phyloP scores from a whole-genome alignment of 2,113 vertebrate species.

The Solea solea region DNA sequence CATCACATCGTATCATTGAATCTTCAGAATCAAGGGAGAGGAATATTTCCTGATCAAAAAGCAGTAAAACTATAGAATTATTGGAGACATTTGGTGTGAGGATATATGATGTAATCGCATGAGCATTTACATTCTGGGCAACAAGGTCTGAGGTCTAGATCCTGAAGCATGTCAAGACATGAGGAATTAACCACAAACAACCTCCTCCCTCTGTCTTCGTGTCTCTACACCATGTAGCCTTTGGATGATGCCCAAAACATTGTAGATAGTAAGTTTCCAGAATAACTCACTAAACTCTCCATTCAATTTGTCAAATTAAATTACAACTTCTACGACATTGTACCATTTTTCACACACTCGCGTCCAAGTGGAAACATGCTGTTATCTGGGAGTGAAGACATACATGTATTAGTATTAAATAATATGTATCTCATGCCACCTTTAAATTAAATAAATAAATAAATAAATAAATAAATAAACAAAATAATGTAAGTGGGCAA shows the following conservation, averaged over 20 bases:
- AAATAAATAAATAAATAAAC: conserved; percentile 1
- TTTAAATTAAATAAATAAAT: no score
- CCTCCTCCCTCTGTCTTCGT: conserved; percentile 18
- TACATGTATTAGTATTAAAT: background rate
- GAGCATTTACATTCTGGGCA: conserved; percentile 61
- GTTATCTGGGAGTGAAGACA: background rate
- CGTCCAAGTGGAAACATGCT: background rate
- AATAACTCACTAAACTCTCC: conserved; percentile 16
- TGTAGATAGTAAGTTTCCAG: conserved; percentile 29
- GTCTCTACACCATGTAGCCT: conserved; percentile 45
- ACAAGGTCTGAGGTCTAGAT: conserved; percentile 31
- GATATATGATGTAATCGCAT: conserved; percentile 63
- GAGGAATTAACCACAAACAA: conserved; percentile 40
- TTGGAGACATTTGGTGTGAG: conserved; percentile 20
- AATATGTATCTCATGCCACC: background rate
- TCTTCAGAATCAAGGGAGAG: background rate
- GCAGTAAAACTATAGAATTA: background rate
- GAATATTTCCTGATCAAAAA: background rate
- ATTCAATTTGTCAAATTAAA: conserved; percentile 25
- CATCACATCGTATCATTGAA: background rate
- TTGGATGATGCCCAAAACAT: conserved; percentile 46
- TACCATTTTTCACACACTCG: conserved; percentile 12
- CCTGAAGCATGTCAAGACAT: conserved; percentile 63
- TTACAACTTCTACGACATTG: conserved; percentile 7
- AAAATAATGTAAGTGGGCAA: conserved; percentile 29